Percentiles rank a stretch among this genome's conserved stretches.
Evolutionary conservation across 1,140 invertebrate species (phyloP).

Genomic region (Drusus annulatus): DNA sequence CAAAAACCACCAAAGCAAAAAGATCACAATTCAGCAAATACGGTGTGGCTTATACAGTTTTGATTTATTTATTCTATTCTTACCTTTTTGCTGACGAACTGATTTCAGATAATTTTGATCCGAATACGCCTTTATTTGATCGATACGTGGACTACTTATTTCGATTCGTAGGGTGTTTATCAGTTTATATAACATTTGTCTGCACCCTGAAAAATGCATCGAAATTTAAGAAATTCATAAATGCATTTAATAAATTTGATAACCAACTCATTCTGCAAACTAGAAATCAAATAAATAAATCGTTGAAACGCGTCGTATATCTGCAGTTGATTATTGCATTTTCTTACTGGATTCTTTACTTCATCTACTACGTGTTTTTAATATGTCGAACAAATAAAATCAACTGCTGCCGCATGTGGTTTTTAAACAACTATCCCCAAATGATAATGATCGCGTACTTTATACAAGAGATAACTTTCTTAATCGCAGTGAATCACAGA

Average conservation of each 20-base stretch:
- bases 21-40: not conserved
- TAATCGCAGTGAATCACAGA: not conserved
- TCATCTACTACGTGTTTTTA: not conserved
- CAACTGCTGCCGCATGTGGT: not conserved
- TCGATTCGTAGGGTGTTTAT: not conserved
- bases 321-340: not conserved
- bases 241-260: not conserved
- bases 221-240: not conserved
- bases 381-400: not conserved
- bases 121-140: not conserved
- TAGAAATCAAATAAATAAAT: constrained; percentile 4
- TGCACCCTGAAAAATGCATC: not conserved
- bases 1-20: not conserved
- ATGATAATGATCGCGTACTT: not conserved
- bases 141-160: not conserved
- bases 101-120: not conserved
- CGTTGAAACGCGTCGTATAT: not conserved
- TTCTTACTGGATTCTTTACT: not conserved
- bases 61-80: not conserved
- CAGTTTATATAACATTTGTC: not conserved
- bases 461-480: not conserved
- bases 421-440: not conserved
- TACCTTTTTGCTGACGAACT: not conserved
- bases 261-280: not conserved
- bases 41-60: not conserved